Base-by-base conservation (phyloP, 2,113 vertebrate species). In the Barbus barbus region DNA sequence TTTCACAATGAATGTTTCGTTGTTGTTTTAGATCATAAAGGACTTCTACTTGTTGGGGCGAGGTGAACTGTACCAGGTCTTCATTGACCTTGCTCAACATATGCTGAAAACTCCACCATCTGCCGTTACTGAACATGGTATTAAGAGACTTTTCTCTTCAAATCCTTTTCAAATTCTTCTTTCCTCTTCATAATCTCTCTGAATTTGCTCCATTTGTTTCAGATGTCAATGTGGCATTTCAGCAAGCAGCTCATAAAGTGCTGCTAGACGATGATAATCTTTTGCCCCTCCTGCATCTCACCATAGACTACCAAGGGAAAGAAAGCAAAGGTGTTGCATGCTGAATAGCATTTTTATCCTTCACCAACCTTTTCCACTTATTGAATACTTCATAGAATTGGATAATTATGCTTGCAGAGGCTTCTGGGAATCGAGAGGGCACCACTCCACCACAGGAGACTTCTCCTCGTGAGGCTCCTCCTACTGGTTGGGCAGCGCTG, bases 211-310 rank as follows among this genome's bases (percentile, higher is more conserved):
- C 75, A 65, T 44, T 61, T 83, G 22, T 74, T 71, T 0, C 89
- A 99, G 98, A 99, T 83, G 97, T 99, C 20, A 99, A 99, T 0
- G 96, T 99, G 87, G 98, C 98, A 0, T 99, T 99, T 89, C 98
- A 99, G 89, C 97, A 98, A 91, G 98, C 98, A 0, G 97, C 98
- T 81, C 97, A 98, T 85, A 99, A 98, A 80, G 97, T 99, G 2
- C 86, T 99, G 13, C 91, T 99, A 56, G 98, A 99, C 5, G 98
- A 99, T 5, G 98, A 99, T 92, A 99, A 96, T 91, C 96, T 99
- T 18, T 96, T 99, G 75, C 98, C 97, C 36, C 95, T 99, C 87
- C 92, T 99, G 81, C 97, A 99, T 88, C 92, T 99, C 89, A 98
- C 96, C 1, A 95, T 99, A 0, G 97, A 99, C 84, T 96, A 96